Percentiles rank a stretch among this genome's conserved stretches.
phyloP scores from a whole-genome alignment of 1,140 invertebrate species.

The Heliconius hewitsoni region DNA sequence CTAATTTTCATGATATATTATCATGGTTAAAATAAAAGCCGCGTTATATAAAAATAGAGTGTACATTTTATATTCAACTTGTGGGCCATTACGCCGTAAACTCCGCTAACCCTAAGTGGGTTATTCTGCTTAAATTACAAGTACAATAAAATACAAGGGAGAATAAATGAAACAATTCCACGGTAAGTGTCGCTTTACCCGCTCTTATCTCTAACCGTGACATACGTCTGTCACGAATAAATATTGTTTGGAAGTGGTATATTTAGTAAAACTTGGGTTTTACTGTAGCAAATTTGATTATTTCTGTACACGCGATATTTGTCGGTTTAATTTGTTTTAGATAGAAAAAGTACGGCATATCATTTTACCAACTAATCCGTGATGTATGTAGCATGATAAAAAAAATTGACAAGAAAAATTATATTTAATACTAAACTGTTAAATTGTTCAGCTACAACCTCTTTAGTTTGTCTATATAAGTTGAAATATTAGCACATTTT shows the following conservation, averaged over 20 bases:
- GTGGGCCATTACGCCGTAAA: conserved; percentile 20
- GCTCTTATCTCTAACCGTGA: conserved; percentile 13
- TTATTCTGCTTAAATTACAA: conserved; percentile 35
- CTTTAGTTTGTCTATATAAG: no score
- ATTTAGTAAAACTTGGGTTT: background rate
- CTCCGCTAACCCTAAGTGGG: conserved; percentile 24
- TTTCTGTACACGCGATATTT: no score
- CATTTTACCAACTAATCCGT: no score
- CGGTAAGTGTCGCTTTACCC: conserved; percentile 22
- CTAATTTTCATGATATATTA: no score
- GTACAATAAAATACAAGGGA: conserved; percentile 30
- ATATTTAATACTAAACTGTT: no score
- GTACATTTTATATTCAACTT: conserved; percentile 27
- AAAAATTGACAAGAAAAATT: no score
- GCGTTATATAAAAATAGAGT: background rate
- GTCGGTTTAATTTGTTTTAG: no score
- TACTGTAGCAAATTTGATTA: no score
- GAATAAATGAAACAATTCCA: conserved; percentile 33
- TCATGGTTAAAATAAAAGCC: background rate
- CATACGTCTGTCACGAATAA: background rate
- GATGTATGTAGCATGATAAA: no score
- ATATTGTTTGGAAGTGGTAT: background rate
- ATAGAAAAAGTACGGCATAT: no score
- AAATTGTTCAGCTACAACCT: no score
- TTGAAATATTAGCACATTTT: no score